Conservation (phyloP, 2,797 vertebrate species). For the Poecilia picta region DNA sequence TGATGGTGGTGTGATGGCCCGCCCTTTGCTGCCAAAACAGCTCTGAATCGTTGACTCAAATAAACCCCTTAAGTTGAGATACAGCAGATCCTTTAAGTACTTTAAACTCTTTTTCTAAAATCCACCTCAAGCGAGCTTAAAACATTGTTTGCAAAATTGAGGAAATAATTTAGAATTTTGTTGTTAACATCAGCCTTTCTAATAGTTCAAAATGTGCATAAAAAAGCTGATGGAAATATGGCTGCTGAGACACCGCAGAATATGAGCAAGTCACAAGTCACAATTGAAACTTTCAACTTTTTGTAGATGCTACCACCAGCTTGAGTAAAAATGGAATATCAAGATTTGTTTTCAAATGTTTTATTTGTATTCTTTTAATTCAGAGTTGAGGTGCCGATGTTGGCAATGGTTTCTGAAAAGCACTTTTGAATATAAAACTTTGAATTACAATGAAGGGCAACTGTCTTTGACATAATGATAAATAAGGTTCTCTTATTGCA, state of each 20-base stretch:
- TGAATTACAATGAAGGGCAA: conserved; percentile 5
- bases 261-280: background rate
- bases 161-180: too few species aligned
- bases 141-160: too few species aligned
- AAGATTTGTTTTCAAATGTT: background rate
- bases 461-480: background rate
- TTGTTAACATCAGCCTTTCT: too few species aligned
- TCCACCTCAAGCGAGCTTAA: too few species aligned
- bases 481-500: background rate
- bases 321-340: background rate
- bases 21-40: background rate
- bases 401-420: background rate
- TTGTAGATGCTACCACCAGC: background rate
- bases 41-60: background rate
- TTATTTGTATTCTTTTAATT: background rate
- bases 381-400: background rate
- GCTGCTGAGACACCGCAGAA: background rate
- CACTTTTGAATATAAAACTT: conserved; percentile 5
- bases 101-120: background rate
- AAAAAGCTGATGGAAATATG: too few species aligned
- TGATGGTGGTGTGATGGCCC: background rate
- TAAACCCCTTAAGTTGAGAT: background rate
- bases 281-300: too few species aligned
- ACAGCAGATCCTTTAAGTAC: background rate
- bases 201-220: too few species aligned